Evolutionary conservation across 2,113 vertebrate species (phyloP), one percentile per base, ranked within the genome.

Genomic region (Speoplatyrhinus poulsoni): DNA sequence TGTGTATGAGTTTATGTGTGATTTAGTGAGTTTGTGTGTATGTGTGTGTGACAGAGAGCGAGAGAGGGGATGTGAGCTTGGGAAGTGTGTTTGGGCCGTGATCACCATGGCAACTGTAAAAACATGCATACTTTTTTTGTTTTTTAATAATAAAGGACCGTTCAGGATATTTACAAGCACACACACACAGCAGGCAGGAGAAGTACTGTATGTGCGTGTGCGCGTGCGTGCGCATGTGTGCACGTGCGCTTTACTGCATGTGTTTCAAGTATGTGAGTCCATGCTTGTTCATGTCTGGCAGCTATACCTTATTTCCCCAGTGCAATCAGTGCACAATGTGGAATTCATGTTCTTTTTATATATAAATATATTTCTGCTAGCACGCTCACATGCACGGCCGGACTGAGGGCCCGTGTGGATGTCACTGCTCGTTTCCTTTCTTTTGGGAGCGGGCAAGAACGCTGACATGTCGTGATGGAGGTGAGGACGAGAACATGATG

Each of bases 61-160:
- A 26, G 26, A 26, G 26, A 26, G 26, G 26, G 79, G 73, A 83
- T 62, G 66, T 79, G 69, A 85, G 76, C 65, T 62, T 2, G 46
- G 72, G 78, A 82, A 83, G 76, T 62, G 66, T 92, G 84, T 92
- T 91, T 89, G 80, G 80, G 76, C 64, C 70, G 47, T 0, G 62
- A 58, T 89, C 65, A 70, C 83, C 88, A 52, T 86, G 83, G 89
- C 77, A 90, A 92, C 89, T 78, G 68, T 69, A 64, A 91, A 85
- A 89, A 91, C 88, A 91, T 72, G 74, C 57, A 63, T 78, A 54
- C 64, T 77, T 88, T 82, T 76, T 70, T 66, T 46, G 56, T 50
- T 50, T 56, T 64, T 66, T 52, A 6, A 60, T 47, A 36, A 56
- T 57, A 65, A 65, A 54, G 58, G 33, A 49, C 17, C 49, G 60